Conservation (phyloP, 2,888 invertebrate species). For the Acrobasis suavella region DNA sequence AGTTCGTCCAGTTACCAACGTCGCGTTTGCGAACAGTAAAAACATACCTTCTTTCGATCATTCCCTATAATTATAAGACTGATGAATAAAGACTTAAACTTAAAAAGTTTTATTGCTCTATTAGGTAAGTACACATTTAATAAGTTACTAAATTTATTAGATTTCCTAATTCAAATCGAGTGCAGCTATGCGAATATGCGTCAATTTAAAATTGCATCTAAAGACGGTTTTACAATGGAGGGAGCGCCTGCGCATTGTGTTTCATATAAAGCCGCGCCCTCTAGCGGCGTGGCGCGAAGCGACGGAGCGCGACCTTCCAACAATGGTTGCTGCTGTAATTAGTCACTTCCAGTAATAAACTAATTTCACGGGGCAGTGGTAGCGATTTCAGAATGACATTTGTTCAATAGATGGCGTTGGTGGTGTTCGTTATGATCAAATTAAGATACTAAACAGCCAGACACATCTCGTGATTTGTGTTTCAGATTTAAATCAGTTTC, state of each 20-base stretch:
- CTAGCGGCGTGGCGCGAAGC: constrained; percentile 53
- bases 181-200: constrained; percentile 15
- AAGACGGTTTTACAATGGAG: constrained; percentile 60
- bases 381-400: constrained; percentile 12
- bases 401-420: constrained; percentile 27
- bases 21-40: no score
- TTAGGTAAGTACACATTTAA: no score
- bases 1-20: no score
- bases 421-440: neutral
- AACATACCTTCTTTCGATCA: no score
- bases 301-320: constrained; percentile 51
- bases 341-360: constrained; percentile 43
- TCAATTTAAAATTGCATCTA: constrained; percentile 40
- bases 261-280: constrained; percentile 53
- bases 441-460: neutral
- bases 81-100: no score
- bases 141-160: no score
- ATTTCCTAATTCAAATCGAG: constrained; percentile 1
- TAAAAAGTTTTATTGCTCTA: no score
- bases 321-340: constrained; percentile 48
- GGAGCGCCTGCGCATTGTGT: constrained; percentile 51
- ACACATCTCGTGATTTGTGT: neutral
- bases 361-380: constrained; percentile 31
- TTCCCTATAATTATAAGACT: no score
- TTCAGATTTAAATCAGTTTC: no score